Base-by-base conservation (phyloP, 2,797 vertebrate species). In the Cirrhinus mrigala region DNA sequence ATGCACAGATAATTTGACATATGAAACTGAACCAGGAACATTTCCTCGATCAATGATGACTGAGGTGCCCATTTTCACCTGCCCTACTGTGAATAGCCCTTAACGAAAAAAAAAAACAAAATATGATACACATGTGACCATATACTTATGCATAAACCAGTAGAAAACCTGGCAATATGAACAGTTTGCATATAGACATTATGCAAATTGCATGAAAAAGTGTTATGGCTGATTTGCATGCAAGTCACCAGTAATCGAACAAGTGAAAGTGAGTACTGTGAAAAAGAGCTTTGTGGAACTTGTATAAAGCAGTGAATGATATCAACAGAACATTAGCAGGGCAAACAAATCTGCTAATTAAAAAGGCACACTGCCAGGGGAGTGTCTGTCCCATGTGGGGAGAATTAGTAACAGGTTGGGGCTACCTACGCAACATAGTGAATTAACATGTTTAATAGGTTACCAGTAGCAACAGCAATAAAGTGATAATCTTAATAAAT, bases 281-380 rank as follows among this genome's bases (percentile, higher is more conserved):
- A 48, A 27, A 56, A 20, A 14, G 10, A 11, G 16, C 40, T 37
- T 24, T 40, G 74, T 27, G 16, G 44, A 79, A 12, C 71, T 44
- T 33, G 37, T 70, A 54, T 71, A 8, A 64, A 76, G 52, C 6
- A 15, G 29, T 10, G 11, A 37, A 48, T 69, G 82, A 79, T 56
- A 60, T 79, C 50, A 60, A 22, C 44, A 58, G n/a, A 78, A 71
- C 18, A 87, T 60, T 33, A 79, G 50, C 40, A 74, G 50, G 73
- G 93, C 91, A 91, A 93, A 92, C 90, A 92, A 89, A 88, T 91
- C 64, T 78, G 76, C 90, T 92, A 95, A 95, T 94, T 95, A 94
- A 93, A 91, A 71, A 78, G 56, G 87, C 82, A 44, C 40, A 87
- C 50, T 84, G 77, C 87, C 87, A 88, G 86, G 73, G 87, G 64